Evolutionary conservation across 1,140 invertebrate species (phyloP), one percentile per base, ranked within the genome.

Genomic region (Mactra quadrangularis): DNA sequence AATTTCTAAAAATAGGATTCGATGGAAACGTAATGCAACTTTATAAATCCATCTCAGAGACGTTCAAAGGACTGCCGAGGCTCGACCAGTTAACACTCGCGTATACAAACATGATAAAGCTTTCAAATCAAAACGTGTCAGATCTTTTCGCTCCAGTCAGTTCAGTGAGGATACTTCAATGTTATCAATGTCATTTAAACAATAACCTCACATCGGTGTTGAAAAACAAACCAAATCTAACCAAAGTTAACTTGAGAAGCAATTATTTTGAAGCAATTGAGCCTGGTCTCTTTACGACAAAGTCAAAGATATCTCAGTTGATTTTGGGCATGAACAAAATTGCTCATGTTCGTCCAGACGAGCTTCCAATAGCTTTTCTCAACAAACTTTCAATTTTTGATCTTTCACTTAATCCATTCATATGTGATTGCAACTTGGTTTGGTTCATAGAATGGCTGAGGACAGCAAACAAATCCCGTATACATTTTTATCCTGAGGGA

Each of bases 371-470:
- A 3, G 57, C 3, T 33, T 35, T 60, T 35, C 31, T 60, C 6
- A 60, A 60, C 17, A 60, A 17, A 15, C 19, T 60, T 15, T 27
- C n/a, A 1, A 19, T 9, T 15, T 35, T 60, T 29, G 29, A 35
- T 33, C 19, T 60, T 3, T 60, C 57, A 15, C 1, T 11, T 3
- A 60, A 60, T 15, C 57, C 31, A 19, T 60, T 60, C 31, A 60
- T 60, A 1, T 60, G 57, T 31, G 31, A 60, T 35, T 60, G 57
- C 33, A 31, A 60, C 17, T 31, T 60, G 19, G 29, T 33, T 33
- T 60, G 57, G 57, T 60, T 60, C 33, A 35, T 60, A 1, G 33
- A 27, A 1, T 60, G 57, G 57, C 31, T 60, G 3, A 60, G 33
- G 33, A 2, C 57, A 17, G 33, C 29, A 60, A 35, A 35, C 4